Evolutionary conservation across 2,888 invertebrate species (phyloP).

Genomic region (Pristionchus fissidentatus): DNA sequence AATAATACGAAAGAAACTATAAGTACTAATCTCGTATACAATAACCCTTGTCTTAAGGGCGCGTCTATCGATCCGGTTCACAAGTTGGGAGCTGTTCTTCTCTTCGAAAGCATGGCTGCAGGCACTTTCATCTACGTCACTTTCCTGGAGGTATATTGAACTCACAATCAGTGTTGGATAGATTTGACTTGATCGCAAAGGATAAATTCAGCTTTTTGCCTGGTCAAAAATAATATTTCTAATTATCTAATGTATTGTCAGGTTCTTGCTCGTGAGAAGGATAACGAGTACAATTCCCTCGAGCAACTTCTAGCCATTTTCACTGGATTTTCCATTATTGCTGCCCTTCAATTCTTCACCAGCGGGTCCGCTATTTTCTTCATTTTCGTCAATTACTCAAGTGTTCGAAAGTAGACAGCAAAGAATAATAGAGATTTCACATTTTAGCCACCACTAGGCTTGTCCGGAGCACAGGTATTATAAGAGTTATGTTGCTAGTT

Average conservation of each 20-base stretch:
- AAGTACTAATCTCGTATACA: neutral
- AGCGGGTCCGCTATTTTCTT: constrained; percentile 40
- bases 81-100: constrained; percentile 67
- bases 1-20: neutral
- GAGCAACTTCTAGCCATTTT: constrained; percentile 70
- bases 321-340: constrained; percentile 67
- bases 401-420: neutral
- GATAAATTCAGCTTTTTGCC: neutral
- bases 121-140: constrained; percentile 74
- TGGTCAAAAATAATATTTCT: neutral
- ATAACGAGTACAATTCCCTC: constrained; percentile 62
- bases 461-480: neutral
- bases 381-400: constrained; percentile 18
- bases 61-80: constrained; percentile 57
- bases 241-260: no score
- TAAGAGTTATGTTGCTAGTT: neutral
- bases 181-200: neutral
- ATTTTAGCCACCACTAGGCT: constrained; percentile 23
- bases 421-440: neutral
- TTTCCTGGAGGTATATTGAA: constrained; percentile 61
- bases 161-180: neutral
- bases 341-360: constrained; percentile 57
- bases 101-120: constrained; percentile 70
- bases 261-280: constrained; percentile 64
- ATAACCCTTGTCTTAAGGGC: constrained; percentile 49